phyloP scores from a whole-genome alignment of 2,797 vertebrate species.

The Poeciliopsis gracilis region DNA sequence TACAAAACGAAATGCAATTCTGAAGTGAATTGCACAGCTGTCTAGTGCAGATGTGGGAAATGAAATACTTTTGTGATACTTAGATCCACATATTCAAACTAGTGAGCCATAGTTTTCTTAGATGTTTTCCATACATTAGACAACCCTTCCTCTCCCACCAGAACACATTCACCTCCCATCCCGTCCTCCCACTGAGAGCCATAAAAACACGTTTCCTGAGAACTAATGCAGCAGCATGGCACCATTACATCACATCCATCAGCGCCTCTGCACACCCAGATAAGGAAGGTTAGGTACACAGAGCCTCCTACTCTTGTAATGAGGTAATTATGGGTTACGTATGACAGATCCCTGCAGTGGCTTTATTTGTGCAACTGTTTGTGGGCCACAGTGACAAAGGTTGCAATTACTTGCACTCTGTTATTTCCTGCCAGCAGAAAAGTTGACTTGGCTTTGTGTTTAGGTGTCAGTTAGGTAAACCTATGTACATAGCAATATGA shows the following conservation, averaged over 20 bases:
- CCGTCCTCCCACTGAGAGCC: not conserved
- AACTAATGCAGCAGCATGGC: not conserved
- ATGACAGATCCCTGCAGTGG: conserved; percentile 33
- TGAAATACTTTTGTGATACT: not conserved
- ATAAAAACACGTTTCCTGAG: conserved; percentile 1
- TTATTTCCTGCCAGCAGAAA: conserved; percentile 3
- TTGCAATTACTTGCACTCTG: not conserved
- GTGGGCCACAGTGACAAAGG: not conserved
- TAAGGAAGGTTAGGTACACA: not conserved
- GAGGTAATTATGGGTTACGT: conserved; percentile 54
- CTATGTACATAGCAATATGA: not conserved
- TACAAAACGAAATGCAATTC: too few relatives aligned
- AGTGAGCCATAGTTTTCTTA: not conserved
- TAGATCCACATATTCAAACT: not conserved
- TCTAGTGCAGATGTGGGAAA: not conserved
- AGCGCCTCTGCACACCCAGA: conserved; percentile 44
- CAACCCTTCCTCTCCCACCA: not conserved
- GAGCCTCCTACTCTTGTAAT: conserved; percentile 42
- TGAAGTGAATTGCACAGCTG: not conserved
- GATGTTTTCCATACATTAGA: not conserved
- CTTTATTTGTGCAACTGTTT: conserved; percentile 7
- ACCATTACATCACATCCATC: conserved; percentile 51
- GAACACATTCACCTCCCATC: conserved; percentile 1
- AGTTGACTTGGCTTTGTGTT: not conserved
- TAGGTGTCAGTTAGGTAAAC: not conserved